These are phyloP conservation scores for Chiloscyllium plagiosum DNA, from an alignment of 2,113 vertebrate genomes.

Conservation along the genomic window DNA sequence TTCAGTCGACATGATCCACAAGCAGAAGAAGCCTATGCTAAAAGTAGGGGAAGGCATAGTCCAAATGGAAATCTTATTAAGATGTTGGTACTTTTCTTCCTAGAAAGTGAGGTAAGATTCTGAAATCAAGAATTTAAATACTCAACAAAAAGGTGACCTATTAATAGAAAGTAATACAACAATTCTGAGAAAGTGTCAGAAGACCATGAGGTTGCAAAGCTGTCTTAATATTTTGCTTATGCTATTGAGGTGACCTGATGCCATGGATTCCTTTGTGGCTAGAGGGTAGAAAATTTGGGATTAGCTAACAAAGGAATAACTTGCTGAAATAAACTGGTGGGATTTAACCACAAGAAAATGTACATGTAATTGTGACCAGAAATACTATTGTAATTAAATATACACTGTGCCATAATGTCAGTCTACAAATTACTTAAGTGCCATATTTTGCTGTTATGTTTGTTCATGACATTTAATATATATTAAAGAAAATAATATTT, in stretches of 20 bases:
- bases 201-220: not conserved
- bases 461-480: not conserved
- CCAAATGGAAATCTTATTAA: constrained; percentile 96
- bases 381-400: not conserved
- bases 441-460: not conserved
- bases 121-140: not conserved
- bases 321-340: not conserved
- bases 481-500: not conserved
- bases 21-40: constrained; percentile 94
- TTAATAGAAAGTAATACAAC: not conserved
- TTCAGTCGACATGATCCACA: constrained; percentile 96
- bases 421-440: not conserved
- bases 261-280: not conserved
- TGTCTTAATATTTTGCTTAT: not conserved
- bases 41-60: constrained; percentile 90
- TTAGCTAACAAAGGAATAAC: not conserved
- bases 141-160: not conserved
- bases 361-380: not conserved
- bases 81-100: constrained; percentile 98
- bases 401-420: not conserved
- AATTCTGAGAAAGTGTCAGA: not conserved
- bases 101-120: constrained; percentile 97
- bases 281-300: not conserved
- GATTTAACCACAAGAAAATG: not conserved
- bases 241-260: not conserved